These are phyloP conservation scores for Leptinotarsa juncta DNA, from an alignment of 2,888 invertebrate species.

Conservation along the genomic window DNA sequence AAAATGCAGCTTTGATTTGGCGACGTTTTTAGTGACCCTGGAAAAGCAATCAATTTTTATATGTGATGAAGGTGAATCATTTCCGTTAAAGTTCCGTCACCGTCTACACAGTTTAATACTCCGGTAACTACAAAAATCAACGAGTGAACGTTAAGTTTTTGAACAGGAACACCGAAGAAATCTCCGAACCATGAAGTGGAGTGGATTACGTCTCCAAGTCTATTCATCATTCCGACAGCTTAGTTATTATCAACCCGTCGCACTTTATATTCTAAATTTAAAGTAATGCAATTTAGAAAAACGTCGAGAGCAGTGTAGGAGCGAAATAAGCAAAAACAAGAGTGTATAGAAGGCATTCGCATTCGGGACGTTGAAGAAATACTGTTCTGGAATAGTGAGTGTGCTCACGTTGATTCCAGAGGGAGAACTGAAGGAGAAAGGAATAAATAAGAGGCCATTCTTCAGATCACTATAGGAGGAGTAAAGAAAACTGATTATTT, in stretches of 20 bases:
- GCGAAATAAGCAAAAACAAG: constrained; percentile 2
- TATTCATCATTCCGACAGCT: constrained; percentile 25
- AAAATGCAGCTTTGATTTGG: too few relatives aligned
- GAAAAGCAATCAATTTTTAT: too few relatives aligned
- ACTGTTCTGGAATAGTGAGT: background rate
- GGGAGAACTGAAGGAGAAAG: constrained; percentile 1
- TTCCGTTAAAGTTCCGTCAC: too few relatives aligned
- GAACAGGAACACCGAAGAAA: background rate
- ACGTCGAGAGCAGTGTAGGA: background rate
- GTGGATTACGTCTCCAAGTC: constrained; percentile 3
- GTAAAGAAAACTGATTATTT: background rate
- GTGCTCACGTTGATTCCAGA: constrained; percentile 3
- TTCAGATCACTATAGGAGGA: background rate
- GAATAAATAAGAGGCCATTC: background rate
- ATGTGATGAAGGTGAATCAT: too few relatives aligned
- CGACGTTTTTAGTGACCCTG: too few relatives aligned
- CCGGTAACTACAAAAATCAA: background rate
- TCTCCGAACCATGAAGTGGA: background rate
- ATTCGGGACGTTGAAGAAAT: background rate
- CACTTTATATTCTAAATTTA: constrained; percentile 23
- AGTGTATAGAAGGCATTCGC: background rate
- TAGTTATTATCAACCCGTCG: constrained; percentile 16
- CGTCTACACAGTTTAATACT: too few relatives aligned
- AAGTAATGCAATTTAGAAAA: constrained; percentile 21
- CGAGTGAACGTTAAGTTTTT: background rate